These are phyloP conservation scores for Pentalonia nigronervosa DNA, from an alignment of 1,140 invertebrate genomes.

Conservation along the genomic window DNA sequence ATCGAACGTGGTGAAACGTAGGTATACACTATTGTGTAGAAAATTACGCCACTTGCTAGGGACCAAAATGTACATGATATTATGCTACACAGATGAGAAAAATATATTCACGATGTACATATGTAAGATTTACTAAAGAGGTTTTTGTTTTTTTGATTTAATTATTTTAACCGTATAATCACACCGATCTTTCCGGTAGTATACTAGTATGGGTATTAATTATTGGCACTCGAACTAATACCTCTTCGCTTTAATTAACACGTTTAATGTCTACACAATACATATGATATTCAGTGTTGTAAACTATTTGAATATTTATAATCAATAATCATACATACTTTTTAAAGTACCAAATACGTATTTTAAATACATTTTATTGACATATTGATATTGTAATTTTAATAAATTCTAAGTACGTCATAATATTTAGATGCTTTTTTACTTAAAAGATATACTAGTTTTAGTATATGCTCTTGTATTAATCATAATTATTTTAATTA, in stretches of 20 bases:
- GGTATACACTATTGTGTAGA: background rate
- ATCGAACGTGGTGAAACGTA: background rate
- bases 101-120: background rate
- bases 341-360: background rate
- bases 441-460: background rate
- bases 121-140: background rate
- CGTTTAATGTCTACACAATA: background rate
- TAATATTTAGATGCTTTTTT: too few relatives aligned
- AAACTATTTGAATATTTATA: conserved; percentile 10
- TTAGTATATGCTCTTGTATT: background rate
- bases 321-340: too few relatives aligned
- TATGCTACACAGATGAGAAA: background rate
- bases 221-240: background rate
- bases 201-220: background rate
- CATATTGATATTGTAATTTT: background rate
- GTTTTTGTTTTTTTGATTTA: background rate
- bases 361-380: background rate
- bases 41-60: background rate
- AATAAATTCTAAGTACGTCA: too few relatives aligned
- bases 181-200: background rate
- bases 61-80: background rate
- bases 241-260: background rate
- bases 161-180: background rate
- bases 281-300: background rate
- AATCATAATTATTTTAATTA: background rate